Evolutionary conservation across 2,113 vertebrate species (phyloP).

Genomic region (Microcebus lehilahytsara): DNA sequence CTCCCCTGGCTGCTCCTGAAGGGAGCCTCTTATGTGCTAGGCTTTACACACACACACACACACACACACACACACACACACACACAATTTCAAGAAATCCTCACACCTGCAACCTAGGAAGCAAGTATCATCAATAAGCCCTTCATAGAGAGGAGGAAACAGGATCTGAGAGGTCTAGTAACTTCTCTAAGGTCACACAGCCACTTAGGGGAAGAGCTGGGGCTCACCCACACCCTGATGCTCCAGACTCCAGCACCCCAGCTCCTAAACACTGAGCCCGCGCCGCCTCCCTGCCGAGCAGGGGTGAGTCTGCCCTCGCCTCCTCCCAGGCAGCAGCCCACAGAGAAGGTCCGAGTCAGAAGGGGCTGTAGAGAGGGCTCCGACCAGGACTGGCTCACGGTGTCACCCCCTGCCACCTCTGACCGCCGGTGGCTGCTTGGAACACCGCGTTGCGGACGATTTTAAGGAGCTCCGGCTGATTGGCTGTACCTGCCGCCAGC

Average conservation of each 20-base stretch:
- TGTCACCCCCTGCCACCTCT: neutral
- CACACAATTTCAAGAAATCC: neutral
- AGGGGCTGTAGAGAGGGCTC: neutral
- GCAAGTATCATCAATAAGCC: neutral
- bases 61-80: neutral
- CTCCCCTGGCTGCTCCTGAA: neutral
- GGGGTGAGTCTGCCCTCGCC: rapidly evolving
- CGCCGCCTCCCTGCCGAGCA: neutral
- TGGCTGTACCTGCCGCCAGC: neutral
- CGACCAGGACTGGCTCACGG: neutral
- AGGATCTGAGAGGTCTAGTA: neutral
- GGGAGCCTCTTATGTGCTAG: neutral
- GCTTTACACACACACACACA: no score
- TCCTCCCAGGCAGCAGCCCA: neutral
- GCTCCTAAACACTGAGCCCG: neutral
- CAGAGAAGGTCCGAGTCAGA: neutral
- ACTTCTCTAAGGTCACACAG: neutral
- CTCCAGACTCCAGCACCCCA: neutral
- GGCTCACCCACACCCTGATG: no score
- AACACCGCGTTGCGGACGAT: neutral
- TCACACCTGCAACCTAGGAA: neutral
- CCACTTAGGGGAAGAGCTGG: neutral
- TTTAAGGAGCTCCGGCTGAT: neutral
- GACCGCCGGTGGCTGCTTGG: neutral
- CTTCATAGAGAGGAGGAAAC: neutral